Conservation (phyloP, 2,113 vertebrate species). For the Mustela lutreola region DNA sequence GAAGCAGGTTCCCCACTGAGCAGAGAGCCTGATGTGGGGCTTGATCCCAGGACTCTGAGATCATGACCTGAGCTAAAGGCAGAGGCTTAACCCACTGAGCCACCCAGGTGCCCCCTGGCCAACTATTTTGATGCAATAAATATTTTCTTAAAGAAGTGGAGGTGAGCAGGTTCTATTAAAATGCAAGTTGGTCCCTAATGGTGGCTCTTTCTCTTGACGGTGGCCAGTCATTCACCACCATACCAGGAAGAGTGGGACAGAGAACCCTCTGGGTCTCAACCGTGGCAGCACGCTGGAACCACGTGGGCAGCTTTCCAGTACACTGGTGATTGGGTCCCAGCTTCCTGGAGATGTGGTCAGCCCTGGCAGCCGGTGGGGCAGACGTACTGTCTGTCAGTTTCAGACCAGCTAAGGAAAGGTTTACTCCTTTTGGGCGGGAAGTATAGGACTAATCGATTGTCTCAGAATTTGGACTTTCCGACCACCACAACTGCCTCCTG, state of each 20-base stretch:
- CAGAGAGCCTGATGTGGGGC: too few species aligned
- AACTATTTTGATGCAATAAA: neutral
- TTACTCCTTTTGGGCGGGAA: neutral
- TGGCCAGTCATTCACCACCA: neutral
- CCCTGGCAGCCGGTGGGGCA: neutral
- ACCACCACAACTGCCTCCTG: neutral
- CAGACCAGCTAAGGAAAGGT: neutral
- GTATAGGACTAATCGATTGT: neutral
- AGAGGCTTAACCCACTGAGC: too few species aligned
- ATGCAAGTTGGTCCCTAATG: neutral
- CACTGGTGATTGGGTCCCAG: too few species aligned
- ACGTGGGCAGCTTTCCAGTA: neutral
- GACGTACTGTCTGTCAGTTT: neutral
- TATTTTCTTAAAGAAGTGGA: neutral
- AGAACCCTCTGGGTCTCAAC: neutral
- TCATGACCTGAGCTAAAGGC: too few species aligned
- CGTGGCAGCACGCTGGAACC: too few species aligned
- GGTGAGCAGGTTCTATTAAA: neutral
- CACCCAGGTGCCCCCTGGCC: neutral
- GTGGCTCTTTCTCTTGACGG: neutral
- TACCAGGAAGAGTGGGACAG: neutral
- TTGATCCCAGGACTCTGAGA: too few species aligned
- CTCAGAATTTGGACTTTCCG: neutral
- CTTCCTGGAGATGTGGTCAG: neutral
- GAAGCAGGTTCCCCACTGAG: too few species aligned